A percentile compares a stretch with the other conserved stretches of the same genome.
Conservation (phyloP, 2,797 vertebrate species). For the Spinus pinus region DNA sequence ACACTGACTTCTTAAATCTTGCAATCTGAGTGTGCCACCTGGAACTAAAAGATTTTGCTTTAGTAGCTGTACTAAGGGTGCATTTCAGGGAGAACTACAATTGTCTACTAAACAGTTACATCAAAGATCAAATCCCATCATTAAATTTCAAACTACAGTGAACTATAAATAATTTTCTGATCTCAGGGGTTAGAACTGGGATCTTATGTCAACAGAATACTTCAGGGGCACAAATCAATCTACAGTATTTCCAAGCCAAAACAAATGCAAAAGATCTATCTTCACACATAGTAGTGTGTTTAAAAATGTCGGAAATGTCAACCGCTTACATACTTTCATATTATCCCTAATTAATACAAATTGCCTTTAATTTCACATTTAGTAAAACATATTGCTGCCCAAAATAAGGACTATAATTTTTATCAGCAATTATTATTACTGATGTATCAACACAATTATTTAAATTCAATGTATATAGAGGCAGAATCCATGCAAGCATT, state of each 20-base stretch:
- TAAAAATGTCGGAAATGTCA: slow-evolving; percentile 70
- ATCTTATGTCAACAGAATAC: background rate
- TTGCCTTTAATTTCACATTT: slow-evolving; percentile 74
- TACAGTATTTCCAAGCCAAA: slow-evolving; percentile 33
- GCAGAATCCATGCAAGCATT: slow-evolving; percentile 53
- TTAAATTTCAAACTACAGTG: slow-evolving; percentile 18
- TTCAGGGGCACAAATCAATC: background rate
- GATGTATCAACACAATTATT: slow-evolving; percentile 74
- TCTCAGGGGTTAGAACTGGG: background rate
- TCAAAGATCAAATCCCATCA: background rate
- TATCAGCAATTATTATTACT: slow-evolving; percentile 72
- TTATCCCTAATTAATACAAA: slow-evolving; percentile 74
- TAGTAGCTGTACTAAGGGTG: background rate
- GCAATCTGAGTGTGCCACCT: background rate
- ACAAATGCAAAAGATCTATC: slow-evolving; percentile 46
- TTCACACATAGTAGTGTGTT: slow-evolving; percentile 41
- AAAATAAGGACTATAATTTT: slow-evolving; percentile 72
- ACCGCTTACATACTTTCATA: slow-evolving; percentile 59
- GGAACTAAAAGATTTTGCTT: background rate
- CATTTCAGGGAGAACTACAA: slow-evolving; percentile 25
- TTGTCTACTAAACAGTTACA: slow-evolving; percentile 25
- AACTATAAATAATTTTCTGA: slow-evolving; percentile 32
- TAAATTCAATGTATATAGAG: slow-evolving; percentile 69
- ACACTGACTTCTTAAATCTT: slow-evolving; percentile 19
- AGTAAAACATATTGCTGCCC: slow-evolving; percentile 72